Evolutionary conservation across 2,113 vertebrate genomes (phyloP), one percentile per base, ranked within the genome.

Genomic region (Dromas ardeola): DNA sequence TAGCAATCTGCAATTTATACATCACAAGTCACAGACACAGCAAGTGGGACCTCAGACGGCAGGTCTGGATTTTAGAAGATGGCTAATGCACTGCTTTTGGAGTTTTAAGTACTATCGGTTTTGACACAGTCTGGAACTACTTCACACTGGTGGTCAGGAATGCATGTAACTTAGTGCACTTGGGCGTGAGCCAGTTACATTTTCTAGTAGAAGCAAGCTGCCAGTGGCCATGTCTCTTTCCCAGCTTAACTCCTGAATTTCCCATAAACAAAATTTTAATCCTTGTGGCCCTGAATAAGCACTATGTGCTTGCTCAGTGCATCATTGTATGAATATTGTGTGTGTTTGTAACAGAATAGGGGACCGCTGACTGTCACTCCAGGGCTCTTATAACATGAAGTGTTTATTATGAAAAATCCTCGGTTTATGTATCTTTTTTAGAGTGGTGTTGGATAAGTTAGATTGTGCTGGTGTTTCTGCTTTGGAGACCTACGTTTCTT

Each of bases 101-200:
- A 59, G 61, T 89, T 76, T 0, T 27, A 71, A 77, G 63, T 49
- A 26, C 91, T 56, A 42, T 94, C 84, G 96, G 93, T 94, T 96
- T 91, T 80, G 84, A 90, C 61, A 87, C 38, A 78, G 73, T 59
- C 86, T 89, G 91, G 50, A 50, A 23, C 81, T 69, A 70, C 73
- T 91, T 94, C 92, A 72, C 70, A 8, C 78, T 91, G 84, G 40
- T 85, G 87, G 87, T 81, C 87, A 91, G 96, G 90, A 96, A 90
- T 89, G 87, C 81, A 20, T 10, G 13, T 53, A 93, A 90, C 72
- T 55, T 36, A 38, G 72, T 30, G 55, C 50, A 26, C 14, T 40
- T 95, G 93, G 73, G 56, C 65, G 59, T 59, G 26, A 91, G 91
- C 91, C 95, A 95, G 73, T 59, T 47, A 58, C 47, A 36, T 93